Evolutionary conservation across 2,113 vertebrate genomes (phyloP), one percentile per base, ranked within the genome.

Genomic region (Ictalurus furcatus): DNA sequence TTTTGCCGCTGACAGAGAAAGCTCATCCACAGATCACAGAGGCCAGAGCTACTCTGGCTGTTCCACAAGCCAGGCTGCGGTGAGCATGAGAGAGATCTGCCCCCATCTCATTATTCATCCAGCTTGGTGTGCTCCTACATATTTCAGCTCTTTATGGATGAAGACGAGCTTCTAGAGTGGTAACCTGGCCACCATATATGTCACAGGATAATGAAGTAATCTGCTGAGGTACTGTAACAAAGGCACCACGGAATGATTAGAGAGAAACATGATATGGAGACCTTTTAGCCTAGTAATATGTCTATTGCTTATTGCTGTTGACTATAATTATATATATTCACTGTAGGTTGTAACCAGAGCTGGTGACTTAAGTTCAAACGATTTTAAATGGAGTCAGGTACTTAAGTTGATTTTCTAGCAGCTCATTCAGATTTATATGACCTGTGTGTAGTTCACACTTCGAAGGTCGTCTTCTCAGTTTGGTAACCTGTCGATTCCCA

Each of bases 1-100:
- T 91, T 93, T 95, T 91, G 89, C 89, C 90, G 93, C 92, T 94
- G 95, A 95, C 91, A 94, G 92, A 93, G 91, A 90, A 85, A 92
- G 88, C 90, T 79, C 91, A 6, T 94, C 93, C 93, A 93, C 63
- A 87, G 91, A 91, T 92, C 89, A 90, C 54, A 89, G 67, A 85
- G 88, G 84, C 88, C 86, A 86, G 86, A 59, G 84, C 82, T 54
- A 61, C 86, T 88, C 84, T 83, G 84, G 56, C 80, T 84, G 52
- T 79, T 84, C 86, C 83, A 69, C 84, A 88, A 61, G 58, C 82
- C 90, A 71, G 83, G 83, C 84, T 76, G 90, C 17, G 79, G 85
- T 58, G 56, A 74, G 84, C 54, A 30, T 79, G 80, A 79, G 59
- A 54, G 61, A 79, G 82, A 67, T 76, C 83, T 67, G 84, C 52